Evolutionary conservation across 2,888 invertebrate genomes (phyloP).

Genomic region (Proisotoma minuta): DNA sequence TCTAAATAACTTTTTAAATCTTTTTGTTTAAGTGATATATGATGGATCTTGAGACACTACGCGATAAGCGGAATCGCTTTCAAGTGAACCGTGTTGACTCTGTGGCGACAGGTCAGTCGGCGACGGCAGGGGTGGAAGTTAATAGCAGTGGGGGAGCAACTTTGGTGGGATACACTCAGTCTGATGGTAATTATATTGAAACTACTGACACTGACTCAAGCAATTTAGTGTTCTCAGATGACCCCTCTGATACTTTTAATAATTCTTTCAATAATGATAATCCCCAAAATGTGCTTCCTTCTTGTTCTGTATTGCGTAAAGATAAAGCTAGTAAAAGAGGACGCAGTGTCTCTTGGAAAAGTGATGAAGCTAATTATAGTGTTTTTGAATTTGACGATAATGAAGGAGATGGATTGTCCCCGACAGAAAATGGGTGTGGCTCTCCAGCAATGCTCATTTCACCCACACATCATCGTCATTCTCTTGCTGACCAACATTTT

Average conservation of each 20-base stretch:
- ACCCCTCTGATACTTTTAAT: no score
- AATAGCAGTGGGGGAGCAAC: conserved; percentile 46
- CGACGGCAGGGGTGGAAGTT: conserved; percentile 43
- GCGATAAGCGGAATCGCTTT: conserved; percentile 52
- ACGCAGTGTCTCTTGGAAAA: neutral
- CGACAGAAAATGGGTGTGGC: conserved; percentile 25
- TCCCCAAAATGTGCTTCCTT: no score
- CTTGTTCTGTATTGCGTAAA: no score
- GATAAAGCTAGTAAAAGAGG: no score
- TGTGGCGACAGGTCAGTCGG: conserved; percentile 50
- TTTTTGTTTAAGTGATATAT: neutral
- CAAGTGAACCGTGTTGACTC: conserved; percentile 61
- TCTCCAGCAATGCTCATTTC: conserved; percentile 36
- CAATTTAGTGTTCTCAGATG: no score
- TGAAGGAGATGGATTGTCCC: conserved; percentile 6
- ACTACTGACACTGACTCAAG: no score
- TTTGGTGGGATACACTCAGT: conserved; percentile 31
- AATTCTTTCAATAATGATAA: no score
- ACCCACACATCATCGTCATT: conserved; percentile 18
- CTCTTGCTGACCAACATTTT: conserved; percentile 27
- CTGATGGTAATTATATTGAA: conserved; percentile 14
- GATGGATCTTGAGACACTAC: conserved; percentile 43
- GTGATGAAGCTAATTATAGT: neutral
- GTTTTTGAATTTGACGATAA: conserved; percentile 11
- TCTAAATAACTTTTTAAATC: neutral